Evolutionary conservation across 2,797 vertebrate species (phyloP), one percentile per base, ranked within the genome.

Genomic region (Columba guinea): DNA sequence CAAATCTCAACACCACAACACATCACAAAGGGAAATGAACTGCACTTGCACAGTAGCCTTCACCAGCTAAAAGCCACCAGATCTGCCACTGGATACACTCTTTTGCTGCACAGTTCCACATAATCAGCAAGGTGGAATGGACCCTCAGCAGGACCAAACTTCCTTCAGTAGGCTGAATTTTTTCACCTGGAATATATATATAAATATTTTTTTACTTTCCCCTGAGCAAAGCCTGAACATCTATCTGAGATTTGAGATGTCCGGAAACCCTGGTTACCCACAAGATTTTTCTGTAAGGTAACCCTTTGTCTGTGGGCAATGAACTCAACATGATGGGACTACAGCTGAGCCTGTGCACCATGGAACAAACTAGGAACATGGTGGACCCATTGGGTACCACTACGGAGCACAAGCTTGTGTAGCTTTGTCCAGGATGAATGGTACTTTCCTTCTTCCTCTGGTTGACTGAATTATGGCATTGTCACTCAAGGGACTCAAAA

Each of bases 351-450:
- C 21, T 77, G 21, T 44, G 30, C 24, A 35, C 13, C 7, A 3
- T 0, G 35, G 49, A 67, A 49, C 10, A 78, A 70, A 30, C 16
- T 3, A 7, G 22, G 52, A 79, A 41, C 0, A 1, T 52, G 20
- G 9, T 23, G 26, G 44, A n/a, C 51, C 20, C 23, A 37, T 11
- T 34, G 35, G 7, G 3, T 6, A 3, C 11, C 13, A 39, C 30
- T 12, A 69, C 11, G 9, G 10, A 44, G 4, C 24, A 51, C 34
- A 51, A 2, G 44, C 10, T 5, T 4, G 1, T 32, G 11, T 34
- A 58, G 4, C 17, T 85, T 85, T 83, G 6, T 58, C 53, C 7
- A 2, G 55, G 34, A 53, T 24, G 10, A 69, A n/a, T 1, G 73
- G 13, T 13, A 39, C 9, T 23, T 10, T 82, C 10, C 9, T 35